Base-by-base conservation (phyloP, 2,113 vertebrate species). In the Tetrax tetrax region DNA sequence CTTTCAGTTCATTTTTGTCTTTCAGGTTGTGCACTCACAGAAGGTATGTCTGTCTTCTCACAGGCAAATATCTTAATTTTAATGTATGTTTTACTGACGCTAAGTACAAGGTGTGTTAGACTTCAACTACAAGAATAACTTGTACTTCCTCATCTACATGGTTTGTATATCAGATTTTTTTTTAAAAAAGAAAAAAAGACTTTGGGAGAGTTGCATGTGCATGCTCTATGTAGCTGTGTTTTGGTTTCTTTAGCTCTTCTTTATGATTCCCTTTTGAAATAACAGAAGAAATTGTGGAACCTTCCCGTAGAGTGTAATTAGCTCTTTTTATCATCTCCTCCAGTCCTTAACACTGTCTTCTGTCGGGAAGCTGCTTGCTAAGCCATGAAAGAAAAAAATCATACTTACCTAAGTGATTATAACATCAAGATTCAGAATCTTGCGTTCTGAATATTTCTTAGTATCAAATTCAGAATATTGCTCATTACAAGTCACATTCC, bases 41-140 rank as follows among this genome's bases (percentile, higher is more conserved):
- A 91, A 96, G 96, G 95, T 97, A 97, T 7, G 95, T 94, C 37
- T 79, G 35, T 43, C 51, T 87, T 75, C 60, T 68, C 80, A 24
- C 28, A 43, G 53, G 6, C 16, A 63, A 43, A 41, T 87, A 21
- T 31, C 37, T 51, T 38, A 37, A 68, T 81, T 94, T 82, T 87
- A 60, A 75, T 77, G 77, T 43, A 48, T 41, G 12, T 69, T 81
- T 87, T 89, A 33, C 35, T 90, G 43, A 59, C 7, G 5, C 7
- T 51, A 43, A 53, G 23, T 63, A 68, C 20, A 86, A 50, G 6
- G 1, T 61, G 47, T 41, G 29, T 37, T 43, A 50, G 33, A 65
- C 22, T 72, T 63, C 65, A 65, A 16, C 43, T 64, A 41, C 12
- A 35, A 37, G 33, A 72, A 35, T 71, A 87, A 13, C 33, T 78